These are phyloP conservation scores for Sciurus vulgaris DNA, from an alignment of 2,797 vertebrate genomes.

Conservation along the genomic window DNA sequence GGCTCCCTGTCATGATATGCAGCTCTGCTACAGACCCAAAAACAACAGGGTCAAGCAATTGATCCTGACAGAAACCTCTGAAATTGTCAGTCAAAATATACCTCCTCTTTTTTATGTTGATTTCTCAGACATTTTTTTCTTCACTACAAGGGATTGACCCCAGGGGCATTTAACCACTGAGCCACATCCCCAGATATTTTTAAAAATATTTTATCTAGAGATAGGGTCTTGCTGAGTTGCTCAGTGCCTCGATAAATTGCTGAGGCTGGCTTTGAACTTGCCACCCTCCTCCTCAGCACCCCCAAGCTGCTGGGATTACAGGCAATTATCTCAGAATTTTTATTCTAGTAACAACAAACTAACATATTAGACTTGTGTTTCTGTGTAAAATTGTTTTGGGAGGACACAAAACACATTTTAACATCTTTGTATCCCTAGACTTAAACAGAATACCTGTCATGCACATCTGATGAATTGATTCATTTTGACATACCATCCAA, in stretches of 20 bases:
- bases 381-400: neutral
- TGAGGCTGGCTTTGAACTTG: too few species aligned
- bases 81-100: neutral
- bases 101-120: neutral
- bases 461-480: neutral
- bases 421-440: neutral
- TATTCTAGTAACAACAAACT: neutral
- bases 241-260: too few species aligned
- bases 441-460: neutral
- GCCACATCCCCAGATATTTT: too few species aligned
- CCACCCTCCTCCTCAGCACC: too few species aligned
- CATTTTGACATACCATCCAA: neutral
- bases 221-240: too few species aligned
- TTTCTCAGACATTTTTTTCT: too few species aligned
- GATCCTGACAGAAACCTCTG: neutral
- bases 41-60: neutral
- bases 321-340: neutral
- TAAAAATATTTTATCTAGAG: too few species aligned
- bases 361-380: neutral
- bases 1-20: neutral
- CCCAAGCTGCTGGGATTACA: too few species aligned
- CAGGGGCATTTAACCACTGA: too few species aligned
- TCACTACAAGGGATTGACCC: neutral
- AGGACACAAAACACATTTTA: neutral
- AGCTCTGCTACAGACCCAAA: neutral